phyloP scores from a whole-genome alignment of 2,888 invertebrate species.

The Dasypogon diadema region DNA sequence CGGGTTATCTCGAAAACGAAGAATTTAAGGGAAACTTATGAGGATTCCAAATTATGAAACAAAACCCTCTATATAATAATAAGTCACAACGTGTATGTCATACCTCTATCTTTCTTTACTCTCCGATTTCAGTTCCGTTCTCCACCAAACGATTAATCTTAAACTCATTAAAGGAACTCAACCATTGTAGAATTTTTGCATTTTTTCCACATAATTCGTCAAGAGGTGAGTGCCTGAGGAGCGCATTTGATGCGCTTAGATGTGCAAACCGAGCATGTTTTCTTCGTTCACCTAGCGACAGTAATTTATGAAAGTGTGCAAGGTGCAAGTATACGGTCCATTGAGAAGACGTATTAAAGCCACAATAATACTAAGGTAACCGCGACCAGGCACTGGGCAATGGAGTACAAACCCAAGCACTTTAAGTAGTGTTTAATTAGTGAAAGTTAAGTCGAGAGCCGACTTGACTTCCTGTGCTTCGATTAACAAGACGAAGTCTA shows the following conservation, averaged over 20 bases:
- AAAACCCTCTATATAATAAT: no score
- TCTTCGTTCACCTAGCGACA: constrained; percentile 29
- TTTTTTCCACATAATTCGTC: constrained; percentile 52
- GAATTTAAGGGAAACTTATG: no score
- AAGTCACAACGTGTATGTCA: no score
- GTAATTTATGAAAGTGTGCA: constrained; percentile 51
- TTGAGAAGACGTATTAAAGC: neutral
- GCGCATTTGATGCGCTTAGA: constrained; percentile 50
- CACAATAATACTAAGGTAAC: neutral
- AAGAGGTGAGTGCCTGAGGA: constrained; percentile 31
- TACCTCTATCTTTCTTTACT: neutral
- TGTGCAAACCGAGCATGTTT: constrained; percentile 36
- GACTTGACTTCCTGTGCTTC: constrained; percentile 55
- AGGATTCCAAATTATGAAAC: no score
- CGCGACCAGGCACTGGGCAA: neutral
- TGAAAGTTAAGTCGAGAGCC: constrained; percentile 56
- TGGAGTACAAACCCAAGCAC: neutral
- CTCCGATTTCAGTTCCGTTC: constrained; percentile 32
- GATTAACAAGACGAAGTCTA: constrained; percentile 45
- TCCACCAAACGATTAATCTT: constrained; percentile 48
- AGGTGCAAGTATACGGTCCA: constrained; percentile 42
- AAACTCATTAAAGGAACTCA: constrained; percentile 51
- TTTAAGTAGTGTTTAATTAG: constrained; percentile 58
- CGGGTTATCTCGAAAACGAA: no score
- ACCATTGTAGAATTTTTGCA: constrained; percentile 50